Evolutionary conservation across 1,140 invertebrate genomes (phyloP), one percentile per base, ranked within the genome.

Genomic region (Sesamia nonagrioides): DNA sequence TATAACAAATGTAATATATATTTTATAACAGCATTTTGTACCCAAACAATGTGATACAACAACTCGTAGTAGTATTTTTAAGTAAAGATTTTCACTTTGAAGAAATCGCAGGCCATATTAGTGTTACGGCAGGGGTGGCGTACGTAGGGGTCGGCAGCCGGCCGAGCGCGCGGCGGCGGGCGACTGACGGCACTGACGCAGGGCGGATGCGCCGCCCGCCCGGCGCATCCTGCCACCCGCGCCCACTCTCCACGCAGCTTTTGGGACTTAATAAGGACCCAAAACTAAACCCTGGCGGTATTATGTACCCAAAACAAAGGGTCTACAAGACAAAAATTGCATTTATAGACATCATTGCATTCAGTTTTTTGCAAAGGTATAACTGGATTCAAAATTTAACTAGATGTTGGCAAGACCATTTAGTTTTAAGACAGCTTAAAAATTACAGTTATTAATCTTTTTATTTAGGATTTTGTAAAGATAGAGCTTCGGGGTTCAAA

Each of bases 191-290:
- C 82, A 92, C 82, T 92, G 92, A 84, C 92, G 92, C 92, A 94
- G 92, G 92, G 92, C 92, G 91, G 91, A 93, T 95, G 92, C 95
- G 92, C 92, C 91, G 92, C 88, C 88, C 84, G 85, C 87, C 86
- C 83, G 84, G 89, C 92, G 91, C 91, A 93, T 92, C 88, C 85
- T 86, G 81, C 87, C 89, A 88, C 88, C 88, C 87, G 82, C 86
- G 72, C 84, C 76, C 83, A 66, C 60, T 78, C 69, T 66, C 61
- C 78, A 81, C 77, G 42, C 78, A 85, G 84, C 88, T 86, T 84
- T 84, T 79, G 77, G 72, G 78, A 84, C 80, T 83, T 69, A 3
- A 45, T 45, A 18, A 80, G 79, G 83, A 56, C 80, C 77, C 81
- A 80, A 80, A 86, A 35, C 54, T 1, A 11, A 52, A 40, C n/a